Evolutionary conservation across 2,797 vertebrate genomes (phyloP), one percentile per base, ranked within the genome.

Genomic region (Phoeniculus purpureus): DNA sequence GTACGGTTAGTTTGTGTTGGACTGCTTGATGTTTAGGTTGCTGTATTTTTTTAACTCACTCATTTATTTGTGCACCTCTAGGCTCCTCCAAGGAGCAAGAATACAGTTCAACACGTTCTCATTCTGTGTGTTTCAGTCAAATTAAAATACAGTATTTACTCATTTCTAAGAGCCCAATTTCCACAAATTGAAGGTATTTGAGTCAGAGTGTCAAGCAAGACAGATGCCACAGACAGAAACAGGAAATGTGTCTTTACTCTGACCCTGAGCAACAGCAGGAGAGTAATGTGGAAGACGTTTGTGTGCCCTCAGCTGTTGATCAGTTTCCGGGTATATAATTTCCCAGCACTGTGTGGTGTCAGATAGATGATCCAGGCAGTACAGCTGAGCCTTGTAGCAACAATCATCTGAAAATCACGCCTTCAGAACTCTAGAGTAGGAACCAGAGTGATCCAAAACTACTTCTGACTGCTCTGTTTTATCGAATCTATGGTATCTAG

Each of bases 221-320:
- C 56, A 72, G 59, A 60, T 75, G 55, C 51, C 61, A 32, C 9
- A 52, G 58, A 60, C 26, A 61, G 48, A 86, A 87, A 47, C 14
- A 37, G 40, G 37, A 18, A 43, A 29, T 13, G 16, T 27, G 31
- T 87, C 59, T 89, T 27, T 40, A 31, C 32, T 71, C 19, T 66
- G 12, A 55, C 70, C 72, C 31, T 56, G 60, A 90, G 27, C 29
- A 79, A 14, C 62, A 72, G 43, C 70, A 88, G 25, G 50, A 74
- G 31, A 70, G 32, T 75, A 90, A 79, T 43, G 21, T 56, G 13
- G 32, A 82, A 93, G 40, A 60, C 11, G 21, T 70, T 91, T 80
- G 32, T 65, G 84, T 93, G 48, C 18, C 60, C 32, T 67, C 77
- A 51, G 60, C 27, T 72, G 94, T 75, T 94, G 60, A 86, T 93